Percentiles rank a stretch among this genome's conserved stretches.
Evolutionary conservation across 2,113 vertebrate genomes (phyloP).

Genomic region (Archilochus colubris): DNA sequence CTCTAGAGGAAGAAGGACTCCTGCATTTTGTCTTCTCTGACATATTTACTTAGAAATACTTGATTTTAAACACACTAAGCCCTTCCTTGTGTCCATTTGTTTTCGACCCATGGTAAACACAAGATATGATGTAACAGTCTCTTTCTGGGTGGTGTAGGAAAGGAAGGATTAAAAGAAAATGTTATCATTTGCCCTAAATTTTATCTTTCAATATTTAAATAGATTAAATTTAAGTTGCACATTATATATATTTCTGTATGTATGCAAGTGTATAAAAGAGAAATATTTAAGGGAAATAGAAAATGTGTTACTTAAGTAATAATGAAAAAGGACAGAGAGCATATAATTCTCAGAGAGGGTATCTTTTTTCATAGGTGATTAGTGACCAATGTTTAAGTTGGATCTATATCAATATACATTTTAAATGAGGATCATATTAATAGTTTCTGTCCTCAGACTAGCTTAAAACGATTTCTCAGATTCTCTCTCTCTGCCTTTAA

Average conservation of each 20-base stretch:
- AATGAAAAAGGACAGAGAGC: conserved; percentile 2
- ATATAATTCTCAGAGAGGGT: neutral
- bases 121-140: neutral
- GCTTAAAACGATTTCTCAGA: neutral
- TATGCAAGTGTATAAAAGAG: neutral
- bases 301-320: neutral
- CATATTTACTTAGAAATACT: neutral
- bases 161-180: neutral
- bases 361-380: conserved; percentile 16
- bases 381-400: neutral
- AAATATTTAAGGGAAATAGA: neutral
- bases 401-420: neutral
- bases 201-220: neutral
- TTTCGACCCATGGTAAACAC: neutral
- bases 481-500: neutral
- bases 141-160: neutral
- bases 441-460: neutral
- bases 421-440: neutral
- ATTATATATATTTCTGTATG: accelerated
- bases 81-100: neutral
- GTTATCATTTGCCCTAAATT: neutral
- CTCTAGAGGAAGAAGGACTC: neutral
- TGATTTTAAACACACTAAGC: neutral
- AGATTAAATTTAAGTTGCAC: neutral
- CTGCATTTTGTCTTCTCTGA: neutral